Percentiles rank a stretch among this genome's conserved stretches.
Conservation (phyloP, 2,113 vertebrate species). For the Puffinus mauretanicus region DNA sequence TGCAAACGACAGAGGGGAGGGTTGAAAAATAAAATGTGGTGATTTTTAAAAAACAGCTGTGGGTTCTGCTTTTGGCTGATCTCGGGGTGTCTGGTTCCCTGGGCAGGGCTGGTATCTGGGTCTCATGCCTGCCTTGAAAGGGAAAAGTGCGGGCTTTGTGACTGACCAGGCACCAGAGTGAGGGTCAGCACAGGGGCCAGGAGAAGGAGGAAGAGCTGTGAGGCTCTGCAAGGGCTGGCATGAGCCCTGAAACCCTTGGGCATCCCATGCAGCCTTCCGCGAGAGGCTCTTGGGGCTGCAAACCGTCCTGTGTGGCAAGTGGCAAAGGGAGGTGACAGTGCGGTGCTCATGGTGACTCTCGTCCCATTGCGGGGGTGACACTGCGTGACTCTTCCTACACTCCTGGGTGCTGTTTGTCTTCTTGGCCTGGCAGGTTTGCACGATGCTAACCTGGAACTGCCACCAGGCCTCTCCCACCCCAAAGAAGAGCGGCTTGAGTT, state of each 20-base stretch:
- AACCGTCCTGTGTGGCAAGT: background rate
- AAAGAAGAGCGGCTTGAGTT: background rate
- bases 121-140: background rate
- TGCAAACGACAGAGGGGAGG: background rate
- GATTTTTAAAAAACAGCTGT: background rate
- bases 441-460: background rate
- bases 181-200: background rate
- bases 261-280: background rate
- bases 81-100: background rate
- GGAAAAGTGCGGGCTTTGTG: background rate
- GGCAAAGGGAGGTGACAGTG: background rate
- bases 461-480: background rate
- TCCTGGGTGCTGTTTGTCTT: background rate
- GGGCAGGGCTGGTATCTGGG: accelerated
- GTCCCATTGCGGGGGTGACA: background rate
- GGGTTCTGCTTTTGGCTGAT: background rate
- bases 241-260: background rate
- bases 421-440: background rate
- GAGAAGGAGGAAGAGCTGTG: background rate
- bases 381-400: background rate
- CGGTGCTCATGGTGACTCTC: background rate
- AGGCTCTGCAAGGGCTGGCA: background rate
- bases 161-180: background rate
- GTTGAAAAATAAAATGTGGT: background rate
- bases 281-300: background rate